These are phyloP conservation scores for Rhadina sibilatrix DNA, from an alignment of 2,113 vertebrate genomes.

Conservation along the genomic window DNA sequence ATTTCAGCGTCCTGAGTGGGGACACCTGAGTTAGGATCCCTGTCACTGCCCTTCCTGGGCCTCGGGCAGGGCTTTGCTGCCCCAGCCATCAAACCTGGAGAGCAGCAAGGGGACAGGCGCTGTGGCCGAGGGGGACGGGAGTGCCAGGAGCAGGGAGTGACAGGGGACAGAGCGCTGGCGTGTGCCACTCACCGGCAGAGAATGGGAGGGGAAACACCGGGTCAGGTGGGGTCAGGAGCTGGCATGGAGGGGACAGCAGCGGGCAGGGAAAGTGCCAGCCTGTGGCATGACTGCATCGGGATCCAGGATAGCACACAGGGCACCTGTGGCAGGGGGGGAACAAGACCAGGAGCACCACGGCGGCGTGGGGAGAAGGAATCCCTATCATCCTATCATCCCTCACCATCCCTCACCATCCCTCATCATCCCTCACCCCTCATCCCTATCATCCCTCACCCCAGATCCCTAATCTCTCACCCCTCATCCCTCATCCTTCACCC, in stretches of 20 bases:
- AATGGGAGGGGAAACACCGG: rapidly evolving
- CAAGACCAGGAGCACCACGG: rapidly evolving
- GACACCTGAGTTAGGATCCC: not conserved
- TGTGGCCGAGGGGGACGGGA: not conserved
- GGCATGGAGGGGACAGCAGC: not conserved
- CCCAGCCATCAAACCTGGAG: not conserved
- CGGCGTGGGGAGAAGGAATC: not conserved
- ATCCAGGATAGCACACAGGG: not conserved
- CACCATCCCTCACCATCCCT: not conserved
- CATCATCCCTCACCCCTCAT: not conserved
- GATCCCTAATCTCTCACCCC: not conserved
- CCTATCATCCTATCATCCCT: not conserved
- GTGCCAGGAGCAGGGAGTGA: not conserved
- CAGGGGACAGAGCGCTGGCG: not conserved
- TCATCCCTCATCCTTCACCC: not conserved
- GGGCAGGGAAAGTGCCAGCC: not conserved
- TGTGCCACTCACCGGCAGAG: not conserved
- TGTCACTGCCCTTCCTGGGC: not conserved
- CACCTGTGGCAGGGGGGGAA: not conserved
- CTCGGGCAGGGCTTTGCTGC: not conserved
- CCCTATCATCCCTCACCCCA: not conserved
- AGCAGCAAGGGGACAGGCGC: not conserved
- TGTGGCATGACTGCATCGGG: rapidly evolving
- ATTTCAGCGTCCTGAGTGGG: not conserved
- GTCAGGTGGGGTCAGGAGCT: not conserved